Evolutionary conservation across 2,113 vertebrate genomes (phyloP), one percentile per base, ranked within the genome.

Genomic region (Sander vitreus): DNA sequence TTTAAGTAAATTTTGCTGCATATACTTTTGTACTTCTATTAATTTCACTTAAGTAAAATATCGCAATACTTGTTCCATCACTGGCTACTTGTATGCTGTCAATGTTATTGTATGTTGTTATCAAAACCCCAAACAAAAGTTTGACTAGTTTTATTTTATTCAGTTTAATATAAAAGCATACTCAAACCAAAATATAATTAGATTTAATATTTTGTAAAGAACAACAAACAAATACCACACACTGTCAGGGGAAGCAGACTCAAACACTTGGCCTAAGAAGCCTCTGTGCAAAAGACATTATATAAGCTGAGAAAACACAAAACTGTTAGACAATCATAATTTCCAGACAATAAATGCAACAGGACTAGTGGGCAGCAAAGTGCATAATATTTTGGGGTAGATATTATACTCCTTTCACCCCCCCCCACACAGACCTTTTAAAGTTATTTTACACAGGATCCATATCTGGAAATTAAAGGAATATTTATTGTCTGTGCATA

Each of bases 121-220:
- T 47, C 33, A 67, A 72, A 86, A 75, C 43, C 57, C 36, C 66
- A 60, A 85, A 65, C 63, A 84, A 73, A 47, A 66, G 4, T 51
- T 86, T 83, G 79, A 64, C 73, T 85, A 88, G 64, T 89, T 90
- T 86, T 77, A 73, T 62, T 93, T 92, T 88, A 82, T 93, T 91
- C 19, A 81, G 92, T 93, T 93, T 89, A 81, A 92, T 94, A 92
- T 55, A 62, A 78, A 94, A 93, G 76, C 83, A 93, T 84, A 90
- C 67, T 89, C 76, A 76, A 83, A 91, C 85, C 91, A 93, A 92
- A 92, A 85, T 88, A 93, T 89, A 92, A 93, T 89, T 78, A 76
- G 78, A 87, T 84, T 43, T 63, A 66, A 79, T 89, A 90, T 87
- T 91, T 81, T 83, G 78, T 84, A 90, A 86, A 87, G 76, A 88